Evolutionary conservation across 2,797 vertebrate species (phyloP), one percentile per base, ranked within the genome.

Genomic region (Poeciliopsis presidionis): DNA sequence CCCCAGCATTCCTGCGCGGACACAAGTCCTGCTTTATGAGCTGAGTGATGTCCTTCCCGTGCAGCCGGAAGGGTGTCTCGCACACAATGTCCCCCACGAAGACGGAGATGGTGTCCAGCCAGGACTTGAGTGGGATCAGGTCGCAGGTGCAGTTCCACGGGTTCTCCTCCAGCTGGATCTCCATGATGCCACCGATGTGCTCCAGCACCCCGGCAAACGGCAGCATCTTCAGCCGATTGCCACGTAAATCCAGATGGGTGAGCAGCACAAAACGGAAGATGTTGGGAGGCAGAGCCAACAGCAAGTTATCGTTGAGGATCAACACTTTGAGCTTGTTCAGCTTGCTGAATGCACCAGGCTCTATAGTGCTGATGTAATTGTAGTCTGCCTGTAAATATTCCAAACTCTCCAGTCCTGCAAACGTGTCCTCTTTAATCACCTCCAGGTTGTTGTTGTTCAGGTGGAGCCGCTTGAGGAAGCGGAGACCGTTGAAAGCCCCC

Each of bases 111-210:
- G 98, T 99, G 92, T 99, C 98, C 76, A 99, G 88, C 98, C 98
- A 99, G 57, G 98, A 96, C 89, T 98, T 99, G 70, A 99, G 97
- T 0, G 98, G 97, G 70, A 99, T 96, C 75, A 99, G 91, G 89
- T 99, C 98, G 0, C 98, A 99, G 25, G 98, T 99, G 93, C 98
- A 99, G 80, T 99, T 99, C 98, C 98, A 99, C 0, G 98, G 98
- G 83, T 99, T 99, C 87, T 99, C 98, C 87, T 99, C 98, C 84
- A 99, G 95, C 94, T 99, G 98, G 84, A 99, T 99, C 92, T 99
- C 98, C 97, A 99, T 98, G 89, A 99, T 99, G 47, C 98, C 98
- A 0, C 98, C 98, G 0, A 99, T 98, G 88, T 99, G 98, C 90
- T 99, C 98, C 74, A 99, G 90, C 74, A 99, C 98, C 0, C 98